Percentiles rank a stretch among this genome's conserved stretches.
Conservation (phyloP, 2,797 vertebrate genomes). For the Helarctos malayanus region DNA sequence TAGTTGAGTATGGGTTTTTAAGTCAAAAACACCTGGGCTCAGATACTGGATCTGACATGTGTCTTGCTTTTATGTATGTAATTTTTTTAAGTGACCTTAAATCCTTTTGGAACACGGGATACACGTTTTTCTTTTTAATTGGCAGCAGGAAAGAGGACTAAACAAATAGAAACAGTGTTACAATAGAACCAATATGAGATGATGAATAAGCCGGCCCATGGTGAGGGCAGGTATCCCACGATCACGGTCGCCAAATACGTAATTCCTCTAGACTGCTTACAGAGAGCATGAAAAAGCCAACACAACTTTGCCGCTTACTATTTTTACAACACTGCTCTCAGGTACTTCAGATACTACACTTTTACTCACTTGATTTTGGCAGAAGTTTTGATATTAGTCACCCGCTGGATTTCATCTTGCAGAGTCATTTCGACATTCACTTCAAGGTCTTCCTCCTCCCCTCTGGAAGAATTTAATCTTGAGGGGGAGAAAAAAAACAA, state of each 20-base stretch:
- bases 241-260: not conserved
- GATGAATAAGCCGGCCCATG: not conserved
- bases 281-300: not conserved
- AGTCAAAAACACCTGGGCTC: not conserved
- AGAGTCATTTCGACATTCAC: conserved; percentile 85
- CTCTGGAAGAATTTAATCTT: conserved; percentile 89
- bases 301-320: not conserved
- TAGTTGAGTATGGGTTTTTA: not conserved
- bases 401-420: conserved; percentile 93
- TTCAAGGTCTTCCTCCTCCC: conserved; percentile 89
- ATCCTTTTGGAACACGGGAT: not conserved
- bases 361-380: conserved; percentile 96
- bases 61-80: not conserved
- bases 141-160: not conserved
- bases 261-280: not conserved
- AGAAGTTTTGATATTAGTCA: conserved; percentile 94
- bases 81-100: not conserved
- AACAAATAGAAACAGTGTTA: not conserved
- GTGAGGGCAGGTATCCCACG: not conserved
- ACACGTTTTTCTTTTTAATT: not conserved
- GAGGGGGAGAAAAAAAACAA: not conserved
- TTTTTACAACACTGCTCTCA: not conserved
- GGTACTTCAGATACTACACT: not conserved
- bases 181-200: not conserved
- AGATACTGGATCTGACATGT: not conserved